Evolutionary conservation across 2,888 invertebrate species (phyloP).

Genomic region (Acronicta alni): DNA sequence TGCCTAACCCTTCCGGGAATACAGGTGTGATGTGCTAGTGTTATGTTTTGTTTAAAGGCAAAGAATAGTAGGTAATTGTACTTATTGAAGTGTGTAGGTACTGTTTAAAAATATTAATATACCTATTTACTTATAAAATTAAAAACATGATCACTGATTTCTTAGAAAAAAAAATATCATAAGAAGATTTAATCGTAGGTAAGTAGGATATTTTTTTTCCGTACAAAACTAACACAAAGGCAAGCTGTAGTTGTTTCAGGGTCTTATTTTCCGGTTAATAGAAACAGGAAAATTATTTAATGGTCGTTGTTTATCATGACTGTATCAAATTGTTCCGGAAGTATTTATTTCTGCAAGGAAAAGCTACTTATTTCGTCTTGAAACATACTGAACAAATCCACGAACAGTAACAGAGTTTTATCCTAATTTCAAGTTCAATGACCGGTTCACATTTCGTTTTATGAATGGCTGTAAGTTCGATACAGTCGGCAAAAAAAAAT

Average conservation of each 20-base stretch:
- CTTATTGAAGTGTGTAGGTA: too few species aligned
- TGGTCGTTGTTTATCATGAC: not conserved
- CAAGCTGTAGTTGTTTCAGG: not conserved
- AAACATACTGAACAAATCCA: not conserved
- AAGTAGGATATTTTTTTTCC: not conserved
- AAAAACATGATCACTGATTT: too few species aligned
- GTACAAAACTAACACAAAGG: not conserved
- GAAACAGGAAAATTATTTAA: not conserved
- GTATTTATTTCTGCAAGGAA: conserved; percentile 3
- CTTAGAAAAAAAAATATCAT: too few species aligned
- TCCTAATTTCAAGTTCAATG: not conserved
- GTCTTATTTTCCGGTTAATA: not conserved
- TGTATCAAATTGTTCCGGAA: conserved; percentile 1
- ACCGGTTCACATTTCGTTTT: not conserved
- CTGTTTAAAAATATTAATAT: too few species aligned
- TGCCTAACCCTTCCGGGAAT: too few species aligned
- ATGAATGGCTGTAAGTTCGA: too few species aligned
- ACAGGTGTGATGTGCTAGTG: too few species aligned
- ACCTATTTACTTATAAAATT: too few species aligned
- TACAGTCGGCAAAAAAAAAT: too few species aligned
- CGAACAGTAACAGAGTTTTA: not conserved
- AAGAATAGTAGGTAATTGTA: too few species aligned
- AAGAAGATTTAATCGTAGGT: too few species aligned
- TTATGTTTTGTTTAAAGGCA: too few species aligned
- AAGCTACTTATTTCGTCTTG: not conserved